Base-by-base conservation (phyloP, 2,888 invertebrate species). In the Oasisia sp. region DNA sequence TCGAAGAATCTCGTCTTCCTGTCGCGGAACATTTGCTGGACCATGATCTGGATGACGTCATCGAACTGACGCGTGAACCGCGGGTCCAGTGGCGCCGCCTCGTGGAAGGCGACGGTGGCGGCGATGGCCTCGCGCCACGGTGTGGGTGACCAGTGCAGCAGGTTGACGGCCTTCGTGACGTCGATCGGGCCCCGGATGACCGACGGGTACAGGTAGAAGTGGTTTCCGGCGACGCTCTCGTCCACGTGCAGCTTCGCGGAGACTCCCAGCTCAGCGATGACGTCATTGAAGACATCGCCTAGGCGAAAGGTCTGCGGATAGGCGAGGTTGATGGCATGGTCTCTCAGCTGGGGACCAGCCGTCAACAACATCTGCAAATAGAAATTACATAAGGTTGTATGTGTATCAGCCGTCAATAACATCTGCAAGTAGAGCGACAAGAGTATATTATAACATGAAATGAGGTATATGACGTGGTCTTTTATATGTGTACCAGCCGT, bases 301-400 rank as follows among this genome's bases (percentile, higher is more conserved):
- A 96, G 93, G 19, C 96, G 96, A 44, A 95, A 94, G 4, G 94
- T 94, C 92, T 96, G 95, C 11, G 94, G 94, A 74, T 95, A 95
- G n/a, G 96, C 97, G 50, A 97, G 93, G 94, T 97, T 97, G 94
- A 95, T 96, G 0, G 95, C 95, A 89, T 96, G 94, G 93, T 96
- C 95, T 92, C 27, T 74, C 27, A 92, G 38, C 45, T 92, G 92
- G 5, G 92, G 92, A 27, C 92, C 92, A 7, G 91, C 50, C 27
- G 45, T 45, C 32, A 92, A 8, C 12, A n/a, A n/a, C n/a, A n/a
- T n/a, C n/a, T n/a, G n/a, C n/a, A n/a, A n/a, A n/a, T n/a, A n/a
- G n/a, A n/a, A n/a, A n/a, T n/a, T n/a, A n/a, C n/a, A n/a, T n/a
- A n/a, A n/a, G n/a, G n/a, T n/a, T n/a, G n/a, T n/a, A n/a, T 92